Base-by-base conservation (phyloP, 2,797 vertebrate species). In the Uromys caudimaculatus region DNA sequence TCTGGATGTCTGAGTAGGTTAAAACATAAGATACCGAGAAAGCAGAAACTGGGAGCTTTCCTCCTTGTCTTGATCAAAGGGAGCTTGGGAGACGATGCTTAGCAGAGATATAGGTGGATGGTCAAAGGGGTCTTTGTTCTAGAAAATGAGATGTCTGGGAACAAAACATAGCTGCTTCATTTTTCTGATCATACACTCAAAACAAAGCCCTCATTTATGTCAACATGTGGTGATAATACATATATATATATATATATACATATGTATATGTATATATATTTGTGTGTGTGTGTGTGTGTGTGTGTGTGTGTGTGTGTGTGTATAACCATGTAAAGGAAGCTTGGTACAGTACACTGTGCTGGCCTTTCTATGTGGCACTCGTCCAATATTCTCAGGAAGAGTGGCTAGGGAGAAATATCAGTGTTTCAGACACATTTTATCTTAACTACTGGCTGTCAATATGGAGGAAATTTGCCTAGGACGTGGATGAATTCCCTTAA, bases 161-260 rank as follows among this genome's bases (percentile, higher is more conserved):
- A 12, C 7, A 90, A n/a, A 27, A 23, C 6, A 24, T 14, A 41
- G 32, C 47, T 41, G 17, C 32, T 88, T 87, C 76, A 35, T 78
- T 95, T 79, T 93, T 92, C 82, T 89, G 41, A 54, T 54, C 81
- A 76, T 32, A 19, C 19, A 35, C 38, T 47, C 88, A 85, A 90
- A 95, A 54, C 13, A 47, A 73, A 90, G 84, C 73, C 78, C 83
- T 89, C 50, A n/a, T 11, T 95, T 69, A 50, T 16, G 19, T n/a
- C 60, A 41, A 23, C 1, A 14, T 32, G 9, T 91, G 50, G 29
- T 75, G 41, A 87, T 85, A 32, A 3, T 44, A 44, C 6, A 44
- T 44, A 44, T 44, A 44, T 44, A 44, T 44, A 3, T 44, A 44
- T n/a, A n/a, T n/a, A n/a, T n/a, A n/a, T n/a, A n/a, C n/a, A n/a